Percentiles rank a stretch among this genome's conserved stretches.
phyloP scores from a whole-genome alignment of 2,113 vertebrate species.

The Vidua chalybeata region DNA sequence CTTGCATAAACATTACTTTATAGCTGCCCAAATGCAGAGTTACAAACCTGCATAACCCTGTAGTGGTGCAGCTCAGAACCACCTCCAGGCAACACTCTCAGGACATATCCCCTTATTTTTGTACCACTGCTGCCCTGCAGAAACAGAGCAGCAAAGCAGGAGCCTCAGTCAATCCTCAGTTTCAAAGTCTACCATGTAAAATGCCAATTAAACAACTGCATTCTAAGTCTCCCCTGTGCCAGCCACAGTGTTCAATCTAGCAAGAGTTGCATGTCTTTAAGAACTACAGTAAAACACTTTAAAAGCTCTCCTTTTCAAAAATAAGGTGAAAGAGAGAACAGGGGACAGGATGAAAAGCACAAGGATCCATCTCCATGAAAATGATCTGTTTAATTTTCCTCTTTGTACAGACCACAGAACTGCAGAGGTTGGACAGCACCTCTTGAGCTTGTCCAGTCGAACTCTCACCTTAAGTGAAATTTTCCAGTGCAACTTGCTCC shows the following conservation, averaged over 20 bases:
- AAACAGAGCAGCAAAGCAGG: background rate
- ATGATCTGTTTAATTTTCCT: background rate
- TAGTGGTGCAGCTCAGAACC: background rate
- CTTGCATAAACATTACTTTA: background rate
- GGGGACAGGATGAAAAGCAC: background rate
- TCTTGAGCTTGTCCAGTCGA: background rate
- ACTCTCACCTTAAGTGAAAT: background rate
- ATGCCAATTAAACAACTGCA: background rate
- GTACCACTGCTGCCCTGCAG: background rate
- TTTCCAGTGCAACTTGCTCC: background rate
- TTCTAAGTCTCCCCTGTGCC: background rate
- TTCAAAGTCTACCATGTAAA: background rate
- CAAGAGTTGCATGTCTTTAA: rapidly evolving
- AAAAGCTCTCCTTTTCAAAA: background rate
- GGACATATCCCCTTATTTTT: background rate
- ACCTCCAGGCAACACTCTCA: background rate
- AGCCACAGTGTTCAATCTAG: background rate
- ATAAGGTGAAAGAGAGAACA: background rate
- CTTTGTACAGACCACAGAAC: background rate
- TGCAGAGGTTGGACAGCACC: background rate
- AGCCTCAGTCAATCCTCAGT: background rate
- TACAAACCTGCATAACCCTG: background rate
- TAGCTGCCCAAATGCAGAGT: background rate
- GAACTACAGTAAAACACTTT: background rate
- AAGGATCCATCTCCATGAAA: background rate